These are phyloP conservation scores for Drosophila trapezifrons DNA, from an alignment of 1,140 invertebrate genomes.

Conservation along the genomic window DNA sequence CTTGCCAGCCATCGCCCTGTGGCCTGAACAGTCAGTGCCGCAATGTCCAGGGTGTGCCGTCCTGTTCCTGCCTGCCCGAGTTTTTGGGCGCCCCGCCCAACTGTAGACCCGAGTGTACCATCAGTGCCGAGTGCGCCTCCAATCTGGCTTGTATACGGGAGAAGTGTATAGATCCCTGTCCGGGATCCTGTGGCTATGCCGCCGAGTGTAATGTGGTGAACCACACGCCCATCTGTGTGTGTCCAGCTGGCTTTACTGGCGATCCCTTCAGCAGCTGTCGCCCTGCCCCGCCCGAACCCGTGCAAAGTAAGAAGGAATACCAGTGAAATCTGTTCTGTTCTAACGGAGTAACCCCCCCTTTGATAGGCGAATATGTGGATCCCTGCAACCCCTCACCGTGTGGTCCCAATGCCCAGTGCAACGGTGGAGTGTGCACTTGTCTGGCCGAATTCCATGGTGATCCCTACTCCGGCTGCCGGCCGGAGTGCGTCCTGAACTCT, in stretches of 20 bases:
- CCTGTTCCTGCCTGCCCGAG: slow-evolving; percentile 91
- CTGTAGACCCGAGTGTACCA: slow-evolving; percentile 93
- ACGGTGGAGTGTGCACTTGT: slow-evolving; percentile 91
- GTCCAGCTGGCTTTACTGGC: slow-evolving; percentile 90
- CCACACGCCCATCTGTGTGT: slow-evolving; percentile 93
- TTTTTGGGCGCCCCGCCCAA: slow-evolving; percentile 91
- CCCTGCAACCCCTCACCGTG: slow-evolving; percentile 92
- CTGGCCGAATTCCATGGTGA: slow-evolving; percentile 92
- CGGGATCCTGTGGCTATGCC: slow-evolving; percentile 91
- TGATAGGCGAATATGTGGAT: slow-evolving; percentile 87
- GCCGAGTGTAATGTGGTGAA: slow-evolving; percentile 94
- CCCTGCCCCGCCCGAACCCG: slow-evolving; percentile 79
- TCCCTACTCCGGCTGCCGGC: slow-evolving; percentile 92
- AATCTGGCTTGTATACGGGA: slow-evolving; percentile 92
- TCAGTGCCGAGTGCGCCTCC: slow-evolving; percentile 92
- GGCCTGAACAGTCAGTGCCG: slow-evolving; percentile 91
- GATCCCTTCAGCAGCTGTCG: slow-evolving; percentile 92
- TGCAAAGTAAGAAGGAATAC: slow-evolving; percentile 86
- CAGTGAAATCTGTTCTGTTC: slow-evolving; percentile 60
- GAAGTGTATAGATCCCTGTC: slow-evolving; percentile 93
- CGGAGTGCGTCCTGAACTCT: slow-evolving; percentile 92
- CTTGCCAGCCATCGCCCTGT: slow-evolving; percentile 89
- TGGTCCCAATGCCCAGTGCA: slow-evolving; percentile 91
- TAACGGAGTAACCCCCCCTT: slow-evolving; percentile 83
- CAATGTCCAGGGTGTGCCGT: slow-evolving; percentile 89